Evolutionary conservation across 2,113 vertebrate species (phyloP).

Genomic region (Zapornia atra): DNA sequence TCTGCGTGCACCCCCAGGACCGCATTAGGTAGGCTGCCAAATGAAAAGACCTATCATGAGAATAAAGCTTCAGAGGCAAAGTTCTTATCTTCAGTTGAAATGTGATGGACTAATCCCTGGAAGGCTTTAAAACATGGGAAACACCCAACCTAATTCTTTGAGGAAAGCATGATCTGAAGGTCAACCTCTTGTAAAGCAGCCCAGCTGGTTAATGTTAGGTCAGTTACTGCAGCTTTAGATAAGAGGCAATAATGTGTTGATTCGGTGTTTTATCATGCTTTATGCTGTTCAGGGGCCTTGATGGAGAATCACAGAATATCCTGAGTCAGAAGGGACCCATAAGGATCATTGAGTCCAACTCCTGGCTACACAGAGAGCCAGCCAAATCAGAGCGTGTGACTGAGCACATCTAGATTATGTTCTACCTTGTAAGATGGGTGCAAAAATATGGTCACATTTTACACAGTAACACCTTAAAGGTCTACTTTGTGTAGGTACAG

Average conservation of each 20-base stretch:
- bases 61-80: not conserved
- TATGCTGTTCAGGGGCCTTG: not conserved
- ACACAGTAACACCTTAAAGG: not conserved
- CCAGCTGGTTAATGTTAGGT: not conserved
- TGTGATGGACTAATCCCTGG: not conserved
- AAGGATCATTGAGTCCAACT: not conserved
- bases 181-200: not conserved
- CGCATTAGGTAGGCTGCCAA: not conserved
- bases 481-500: not conserved
- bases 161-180: not conserved
- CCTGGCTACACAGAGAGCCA: no score
- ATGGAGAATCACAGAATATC: not conserved
- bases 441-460: not conserved
- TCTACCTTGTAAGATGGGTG: not conserved
- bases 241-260: not conserved
- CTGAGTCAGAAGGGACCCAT: not conserved
- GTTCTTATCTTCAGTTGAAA: conserved; percentile 5
- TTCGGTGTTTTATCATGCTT: not conserved
- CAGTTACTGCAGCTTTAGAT: not conserved
- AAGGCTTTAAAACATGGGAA: not conserved
- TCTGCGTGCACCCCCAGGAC: not conserved
- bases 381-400: no score
- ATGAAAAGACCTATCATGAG: not conserved
- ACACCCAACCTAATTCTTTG: not conserved
- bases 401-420: not conserved